A percentile compares a stretch with the other conserved stretches of the same genome.
Evolutionary conservation across 2,888 invertebrate species (phyloP).

Genomic region (Andrena bucephala): DNA sequence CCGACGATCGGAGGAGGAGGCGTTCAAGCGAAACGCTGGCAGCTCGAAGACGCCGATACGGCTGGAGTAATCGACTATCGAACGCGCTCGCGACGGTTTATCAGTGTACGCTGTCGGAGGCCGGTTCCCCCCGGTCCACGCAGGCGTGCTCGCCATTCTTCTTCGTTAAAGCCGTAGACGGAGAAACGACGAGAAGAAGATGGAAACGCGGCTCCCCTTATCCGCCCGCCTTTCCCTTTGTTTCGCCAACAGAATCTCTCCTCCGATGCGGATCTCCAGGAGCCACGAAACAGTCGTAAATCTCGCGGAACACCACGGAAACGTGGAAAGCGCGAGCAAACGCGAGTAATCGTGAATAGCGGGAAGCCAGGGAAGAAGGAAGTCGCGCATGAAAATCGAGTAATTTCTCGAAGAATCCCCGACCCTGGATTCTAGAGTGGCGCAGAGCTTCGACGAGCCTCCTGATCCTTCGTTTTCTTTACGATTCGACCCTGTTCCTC

Average conservation of each 20-base stretch:
- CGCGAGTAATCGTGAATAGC: background rate
- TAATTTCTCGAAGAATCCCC: slow-evolving; percentile 57
- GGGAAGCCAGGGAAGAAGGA: slow-evolving; percentile 1
- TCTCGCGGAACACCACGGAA: slow-evolving; percentile 48
- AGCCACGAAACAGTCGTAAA: slow-evolving; percentile 63
- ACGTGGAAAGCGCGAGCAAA: slow-evolving; percentile 17
- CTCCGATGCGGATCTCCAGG: slow-evolving; percentile 33
- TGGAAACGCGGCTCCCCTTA: background rate
- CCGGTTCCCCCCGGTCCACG: background rate
- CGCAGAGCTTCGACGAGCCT: background rate
- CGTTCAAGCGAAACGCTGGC: background rate
- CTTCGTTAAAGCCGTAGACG: slow-evolving; percentile 27
- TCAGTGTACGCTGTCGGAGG: background rate
- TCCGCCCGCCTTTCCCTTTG: slow-evolving; percentile 22
- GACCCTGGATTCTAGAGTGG: background rate
- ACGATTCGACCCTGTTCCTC: slow-evolving; percentile 15
- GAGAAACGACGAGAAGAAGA: background rate
- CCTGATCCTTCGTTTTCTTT: background rate
- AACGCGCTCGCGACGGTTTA: background rate
- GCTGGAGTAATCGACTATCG: slow-evolving; percentile 10
- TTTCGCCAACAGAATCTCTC: slow-evolving; percentile 21
- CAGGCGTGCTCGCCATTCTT: slow-evolving; percentile 11
- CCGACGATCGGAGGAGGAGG: background rate
- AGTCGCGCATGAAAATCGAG: slow-evolving; percentile 51
- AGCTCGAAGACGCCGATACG: background rate